A percentile compares a stretch with the other conserved stretches of the same genome.
Conservation (phyloP, 2,888 invertebrate species). For the Drosophila villosipedis region DNA sequence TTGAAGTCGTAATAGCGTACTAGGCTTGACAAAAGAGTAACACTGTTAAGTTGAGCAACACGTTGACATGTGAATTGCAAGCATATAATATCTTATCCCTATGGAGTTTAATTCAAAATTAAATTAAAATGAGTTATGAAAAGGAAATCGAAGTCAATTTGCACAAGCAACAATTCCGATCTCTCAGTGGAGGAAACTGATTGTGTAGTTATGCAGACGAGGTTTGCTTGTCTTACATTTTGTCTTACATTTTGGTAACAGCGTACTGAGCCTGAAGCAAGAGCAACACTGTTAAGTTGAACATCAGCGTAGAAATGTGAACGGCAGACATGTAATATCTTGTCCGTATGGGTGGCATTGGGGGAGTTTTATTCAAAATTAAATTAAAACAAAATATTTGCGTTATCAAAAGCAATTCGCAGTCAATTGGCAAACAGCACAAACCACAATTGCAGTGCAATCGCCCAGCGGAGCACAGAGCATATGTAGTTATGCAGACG, state of each 20-base stretch:
- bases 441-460: background rate
- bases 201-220: background rate
- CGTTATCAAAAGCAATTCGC: background rate
- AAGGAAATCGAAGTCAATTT: background rate
- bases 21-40: background rate
- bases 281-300: conserved; percentile 18
- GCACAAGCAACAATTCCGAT: background rate
- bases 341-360: conserved; percentile 21
- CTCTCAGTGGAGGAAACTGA: background rate
- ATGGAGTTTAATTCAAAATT: conserved; percentile 42
- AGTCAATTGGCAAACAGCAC: background rate
- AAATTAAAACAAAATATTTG: conserved; percentile 28
- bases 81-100: conserved; percentile 4
- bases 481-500: background rate
- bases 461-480: background rate
- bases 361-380: conserved; percentile 48
- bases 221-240: background rate
- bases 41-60: conserved; percentile 20
- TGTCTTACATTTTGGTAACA: no score
- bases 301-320: conserved; percentile 28
- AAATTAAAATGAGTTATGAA: conserved; percentile 24
- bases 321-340: conserved; percentile 27
- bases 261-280: conserved; percentile 1
- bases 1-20: conserved; percentile 19
- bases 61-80: conserved; percentile 41